Evolutionary conservation across 2,113 vertebrate genomes (phyloP).

Genomic region (Clarias magur): DNA sequence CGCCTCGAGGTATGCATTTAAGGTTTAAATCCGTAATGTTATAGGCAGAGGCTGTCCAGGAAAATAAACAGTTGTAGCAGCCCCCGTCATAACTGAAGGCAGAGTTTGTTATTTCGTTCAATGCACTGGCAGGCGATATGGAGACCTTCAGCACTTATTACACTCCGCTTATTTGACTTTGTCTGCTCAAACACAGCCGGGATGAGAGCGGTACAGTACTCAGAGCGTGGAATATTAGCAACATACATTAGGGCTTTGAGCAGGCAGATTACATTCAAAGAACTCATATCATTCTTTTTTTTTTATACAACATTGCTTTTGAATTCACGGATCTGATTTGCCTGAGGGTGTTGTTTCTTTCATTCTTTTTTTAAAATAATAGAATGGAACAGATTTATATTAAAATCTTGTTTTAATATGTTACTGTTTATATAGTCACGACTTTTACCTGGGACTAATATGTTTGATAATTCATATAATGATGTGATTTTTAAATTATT

Average conservation of each 20-base stretch:
- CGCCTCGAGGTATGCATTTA: constrained; percentile 27
- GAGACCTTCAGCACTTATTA: constrained; percentile 61
- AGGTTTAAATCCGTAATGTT: constrained; percentile 52
- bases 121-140: constrained; percentile 54
- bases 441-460: not conserved
- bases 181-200: constrained; percentile 45
- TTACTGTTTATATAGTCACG: not conserved
- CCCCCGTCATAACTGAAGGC: constrained; percentile 53
- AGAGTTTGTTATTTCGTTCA: constrained; percentile 57
- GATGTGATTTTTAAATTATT: not conserved
- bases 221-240: constrained; percentile 41
- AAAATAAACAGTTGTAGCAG: constrained; percentile 63
- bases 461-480: not conserved
- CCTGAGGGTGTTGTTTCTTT: not conserved
- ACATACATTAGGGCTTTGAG: constrained; percentile 21
- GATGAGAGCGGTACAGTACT: constrained; percentile 32
- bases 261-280: constrained; percentile 9
- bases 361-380: no score
- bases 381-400: not conserved
- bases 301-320: not conserved
- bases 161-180: constrained; percentile 55
- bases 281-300: constrained; percentile 23
- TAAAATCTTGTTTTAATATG: not conserved
- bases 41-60: constrained; percentile 69
- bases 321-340: not conserved